Evolutionary conservation across 1,140 invertebrate species (phyloP).

Genomic region (Apis cerana): DNA sequence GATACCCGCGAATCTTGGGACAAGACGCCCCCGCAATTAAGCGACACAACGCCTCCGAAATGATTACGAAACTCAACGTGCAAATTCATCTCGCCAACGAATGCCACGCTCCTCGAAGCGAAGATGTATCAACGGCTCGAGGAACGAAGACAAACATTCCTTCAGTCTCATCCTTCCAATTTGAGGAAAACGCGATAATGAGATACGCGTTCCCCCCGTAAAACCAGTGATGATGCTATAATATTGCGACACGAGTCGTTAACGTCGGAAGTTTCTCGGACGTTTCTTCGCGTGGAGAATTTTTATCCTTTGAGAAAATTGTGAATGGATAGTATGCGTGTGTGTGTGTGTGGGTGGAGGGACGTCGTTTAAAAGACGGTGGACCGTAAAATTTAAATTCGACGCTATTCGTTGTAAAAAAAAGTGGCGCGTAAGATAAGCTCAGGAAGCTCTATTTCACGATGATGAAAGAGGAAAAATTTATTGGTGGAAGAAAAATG

Average conservation of each 20-base stretch:
- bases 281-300: not conserved
- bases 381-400: not conserved
- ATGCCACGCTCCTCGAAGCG: conserved; percentile 35
- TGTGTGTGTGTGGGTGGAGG: too few species aligned
- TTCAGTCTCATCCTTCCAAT: not conserved
- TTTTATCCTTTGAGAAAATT: not conserved
- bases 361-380: not conserved
- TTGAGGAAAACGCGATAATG: conserved; percentile 12
- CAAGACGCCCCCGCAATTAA: conserved; percentile 61
- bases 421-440: not conserved
- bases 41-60: conserved; percentile 57
- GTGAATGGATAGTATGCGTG: too few species aligned
- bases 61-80: conserved; percentile 32
- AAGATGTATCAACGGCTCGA: conserved; percentile 36
- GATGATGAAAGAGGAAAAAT: too few species aligned
- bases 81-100: conserved; percentile 28
- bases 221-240: too few species aligned
- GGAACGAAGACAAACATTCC: not conserved
- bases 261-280: too few species aligned
- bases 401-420: not conserved
- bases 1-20: conserved; percentile 24
- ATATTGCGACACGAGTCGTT: not conserved
- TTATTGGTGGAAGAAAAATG: too few species aligned
- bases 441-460: not conserved
- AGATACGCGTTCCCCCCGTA: not conserved